Percentiles rank a stretch among this genome's conserved stretches.
Conservation (phyloP, 1,140 invertebrate species). For the Bombus superbus region DNA sequence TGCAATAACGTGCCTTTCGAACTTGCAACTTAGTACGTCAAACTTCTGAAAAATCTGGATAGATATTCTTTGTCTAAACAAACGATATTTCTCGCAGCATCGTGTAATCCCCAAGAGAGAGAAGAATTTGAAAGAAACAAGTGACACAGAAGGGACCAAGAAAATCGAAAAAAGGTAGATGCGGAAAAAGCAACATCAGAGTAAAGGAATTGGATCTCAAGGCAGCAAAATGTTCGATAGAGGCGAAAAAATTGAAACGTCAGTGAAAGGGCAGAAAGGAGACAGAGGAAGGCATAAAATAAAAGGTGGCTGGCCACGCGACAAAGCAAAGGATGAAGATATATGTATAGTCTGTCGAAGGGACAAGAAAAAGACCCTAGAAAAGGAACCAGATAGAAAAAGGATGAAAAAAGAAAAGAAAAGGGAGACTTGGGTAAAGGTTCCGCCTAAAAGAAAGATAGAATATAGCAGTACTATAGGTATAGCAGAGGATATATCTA, state of each 20-base stretch:
- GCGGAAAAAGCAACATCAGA: not conserved
- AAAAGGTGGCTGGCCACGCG: not conserved
- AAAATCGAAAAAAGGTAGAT: not conserved
- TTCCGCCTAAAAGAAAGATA: not conserved
- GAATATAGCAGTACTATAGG: not conserved
- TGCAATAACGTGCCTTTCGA: not conserved
- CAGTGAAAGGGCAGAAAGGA: not conserved
- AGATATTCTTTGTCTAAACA: not conserved
- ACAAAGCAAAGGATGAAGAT: not conserved
- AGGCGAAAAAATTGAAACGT: constrained; percentile 29
- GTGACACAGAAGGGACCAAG: not conserved
- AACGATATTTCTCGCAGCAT: not conserved
- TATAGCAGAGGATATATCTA: constrained; percentile 24
- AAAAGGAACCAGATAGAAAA: not conserved
- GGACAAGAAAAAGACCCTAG: not conserved
- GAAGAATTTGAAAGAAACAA: not conserved
- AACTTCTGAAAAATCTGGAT: not conserved
- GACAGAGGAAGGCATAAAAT: not conserved
- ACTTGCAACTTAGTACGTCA: not conserved
- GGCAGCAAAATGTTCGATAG: not conserved
- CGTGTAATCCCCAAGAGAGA: not conserved
- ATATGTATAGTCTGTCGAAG: not conserved
- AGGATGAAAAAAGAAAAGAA: not conserved
- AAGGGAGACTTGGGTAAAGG: not conserved
- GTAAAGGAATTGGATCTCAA: constrained; percentile 14